A percentile compares a stretch with the other conserved stretches of the same genome.
phyloP scores from a whole-genome alignment of 2,888 invertebrate species.

The Megamerina dolium region DNA sequence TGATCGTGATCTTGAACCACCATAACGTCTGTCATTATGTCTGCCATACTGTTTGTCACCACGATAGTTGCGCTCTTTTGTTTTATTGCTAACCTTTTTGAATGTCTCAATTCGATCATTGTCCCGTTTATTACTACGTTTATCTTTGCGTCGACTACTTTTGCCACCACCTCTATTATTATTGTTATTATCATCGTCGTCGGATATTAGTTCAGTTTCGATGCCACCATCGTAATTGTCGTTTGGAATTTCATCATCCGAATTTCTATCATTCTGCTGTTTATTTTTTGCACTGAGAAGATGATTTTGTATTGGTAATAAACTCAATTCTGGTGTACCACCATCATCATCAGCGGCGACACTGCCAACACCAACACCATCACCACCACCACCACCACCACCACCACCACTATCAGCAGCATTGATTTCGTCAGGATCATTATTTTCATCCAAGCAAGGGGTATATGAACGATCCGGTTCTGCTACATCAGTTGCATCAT shows the following conservation, averaged over 20 bases:
- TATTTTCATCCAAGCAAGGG: constrained; percentile 65
- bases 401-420: constrained; percentile 17
- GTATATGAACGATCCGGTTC: constrained; percentile 67
- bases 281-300: too few species aligned
- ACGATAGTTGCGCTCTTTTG: constrained; percentile 72
- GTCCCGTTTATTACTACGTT: constrained; percentile 27
- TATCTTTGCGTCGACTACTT: constrained; percentile 20
- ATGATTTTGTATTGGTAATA: too few species aligned
- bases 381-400: not conserved
- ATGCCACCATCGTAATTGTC: constrained; percentile 52
- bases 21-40: constrained; percentile 11
- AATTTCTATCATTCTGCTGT: not conserved
- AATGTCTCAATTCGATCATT: constrained; percentile 54
- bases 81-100: constrained; percentile 73
- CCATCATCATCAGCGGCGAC: not conserved
- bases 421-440: constrained; percentile 35
- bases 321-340: not conserved
- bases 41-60: constrained; percentile 55
- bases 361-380: too few species aligned
- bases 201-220: constrained; percentile 70
- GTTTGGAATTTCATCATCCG: constrained; percentile 13
- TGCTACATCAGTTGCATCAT: constrained; percentile 3
- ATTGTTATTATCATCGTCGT: constrained; percentile 55
- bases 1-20: constrained; percentile 19
- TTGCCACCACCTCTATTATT: constrained; percentile 20